phyloP scores from a whole-genome alignment of 2,888 invertebrate species.

The Aphidius colemani region DNA sequence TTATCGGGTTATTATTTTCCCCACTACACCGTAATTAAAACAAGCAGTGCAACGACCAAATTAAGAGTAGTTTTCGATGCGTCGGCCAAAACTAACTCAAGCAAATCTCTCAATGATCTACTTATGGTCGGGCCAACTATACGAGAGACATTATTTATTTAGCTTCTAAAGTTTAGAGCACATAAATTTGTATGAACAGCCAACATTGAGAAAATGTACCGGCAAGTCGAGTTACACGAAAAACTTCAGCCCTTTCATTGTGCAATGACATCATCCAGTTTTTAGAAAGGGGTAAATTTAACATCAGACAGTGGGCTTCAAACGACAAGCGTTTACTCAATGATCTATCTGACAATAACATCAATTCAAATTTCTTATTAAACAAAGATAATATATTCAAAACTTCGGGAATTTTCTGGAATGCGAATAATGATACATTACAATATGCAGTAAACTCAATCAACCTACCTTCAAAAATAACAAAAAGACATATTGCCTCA shows the following conservation, averaged over 20 bases:
- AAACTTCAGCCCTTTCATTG: conserved; percentile 15
- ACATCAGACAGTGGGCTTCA: conserved; percentile 33
- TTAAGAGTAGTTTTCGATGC: conserved; percentile 36
- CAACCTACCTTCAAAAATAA: conserved; percentile 1
- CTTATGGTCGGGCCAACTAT: conserved; percentile 39
- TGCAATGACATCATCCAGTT: conserved; percentile 28
- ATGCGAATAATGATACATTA: conserved; percentile 22
- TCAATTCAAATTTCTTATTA: conserved; percentile 15
- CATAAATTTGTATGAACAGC: conserved; percentile 38
- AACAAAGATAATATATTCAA: conserved; percentile 23
- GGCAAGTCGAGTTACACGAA: conserved; percentile 31
- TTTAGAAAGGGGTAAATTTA: conserved; percentile 26
- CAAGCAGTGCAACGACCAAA: conserved; percentile 34
- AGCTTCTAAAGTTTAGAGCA: conserved; percentile 39
- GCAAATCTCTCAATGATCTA: conserved; percentile 38
- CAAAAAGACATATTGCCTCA: conserved; percentile 15
- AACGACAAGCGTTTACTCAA: conserved; percentile 24
- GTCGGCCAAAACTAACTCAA: conserved; percentile 28
- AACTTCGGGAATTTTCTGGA: conserved; percentile 28
- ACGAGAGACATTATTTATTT: conserved; percentile 37
- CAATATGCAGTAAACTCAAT: conserved; percentile 27
- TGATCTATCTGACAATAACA: conserved; percentile 17
- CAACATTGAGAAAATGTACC: conserved; percentile 47
- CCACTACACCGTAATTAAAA: conserved; percentile 35
- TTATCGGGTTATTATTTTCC: conserved; percentile 26